Percentiles rank a stretch among this genome's conserved stretches.
Conservation (phyloP, 1,140 invertebrate species). For the Gerris buenoi region DNA sequence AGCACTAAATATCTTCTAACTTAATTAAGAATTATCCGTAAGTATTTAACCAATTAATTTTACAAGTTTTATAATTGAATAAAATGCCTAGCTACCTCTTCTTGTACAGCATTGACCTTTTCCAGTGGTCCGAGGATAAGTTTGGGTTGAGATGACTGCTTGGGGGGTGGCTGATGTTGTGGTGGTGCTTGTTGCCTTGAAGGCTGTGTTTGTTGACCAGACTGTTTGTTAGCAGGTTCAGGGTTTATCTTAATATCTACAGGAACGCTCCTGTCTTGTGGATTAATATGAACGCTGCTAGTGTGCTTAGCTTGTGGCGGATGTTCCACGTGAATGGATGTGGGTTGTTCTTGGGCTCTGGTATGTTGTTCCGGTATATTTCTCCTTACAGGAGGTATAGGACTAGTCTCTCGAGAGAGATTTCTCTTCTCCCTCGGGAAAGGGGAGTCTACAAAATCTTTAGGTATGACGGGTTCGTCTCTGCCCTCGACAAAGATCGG, state of each 20-base stretch:
- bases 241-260: neutral
- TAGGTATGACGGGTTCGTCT: conserved; percentile 30
- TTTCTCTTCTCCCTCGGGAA: neutral
- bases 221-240: neutral
- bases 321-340: neutral
- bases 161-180: conserved; percentile 19
- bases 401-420: neutral
- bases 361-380: neutral
- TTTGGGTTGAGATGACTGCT: conserved; percentile 19
- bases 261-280: neutral
- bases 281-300: neutral
- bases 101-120: conserved; percentile 60
- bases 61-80: too few species aligned
- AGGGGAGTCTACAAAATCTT: neutral
- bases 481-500: conserved; percentile 74
- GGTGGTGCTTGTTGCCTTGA: conserved; percentile 22
- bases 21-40: too few species aligned
- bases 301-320: neutral
- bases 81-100: conserved; percentile 64
- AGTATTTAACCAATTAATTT: too few species aligned
- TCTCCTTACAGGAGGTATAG: neutral
- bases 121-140: conserved; percentile 50
- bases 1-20: too few species aligned
- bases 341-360: neutral
- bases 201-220: neutral